phyloP scores from a whole-genome alignment of 2,113 vertebrate species.

The Plestiodon gilberti region DNA sequence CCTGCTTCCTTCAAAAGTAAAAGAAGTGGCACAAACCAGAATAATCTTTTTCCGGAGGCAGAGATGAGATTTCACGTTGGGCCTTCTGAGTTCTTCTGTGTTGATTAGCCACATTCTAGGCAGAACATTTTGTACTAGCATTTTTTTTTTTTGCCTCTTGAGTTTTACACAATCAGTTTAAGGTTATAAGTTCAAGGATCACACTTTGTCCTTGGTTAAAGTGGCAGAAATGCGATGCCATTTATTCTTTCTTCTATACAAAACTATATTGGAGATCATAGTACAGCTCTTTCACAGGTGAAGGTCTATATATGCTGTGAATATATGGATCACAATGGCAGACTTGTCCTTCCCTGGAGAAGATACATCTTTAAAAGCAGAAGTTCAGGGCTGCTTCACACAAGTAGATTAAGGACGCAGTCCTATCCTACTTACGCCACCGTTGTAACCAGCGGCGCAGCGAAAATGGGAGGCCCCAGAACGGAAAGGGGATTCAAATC shows the following conservation, averaged over 20 bases:
- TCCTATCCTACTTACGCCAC: too few species aligned
- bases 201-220: conserved; percentile 33
- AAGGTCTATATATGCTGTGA: background rate
- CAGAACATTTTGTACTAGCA: conserved; percentile 37
- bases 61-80: conserved; percentile 21
- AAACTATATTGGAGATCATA: conserved; percentile 28
- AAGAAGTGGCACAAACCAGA: conserved; percentile 41
- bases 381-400: background rate
- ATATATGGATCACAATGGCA: background rate
- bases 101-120: conserved; percentile 47
- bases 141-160: background rate
- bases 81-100: conserved; percentile 44
- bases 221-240: conserved; percentile 1
- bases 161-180: conserved; percentile 27
- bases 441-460: too few species aligned
- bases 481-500: too few species aligned
- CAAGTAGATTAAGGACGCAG: too few species aligned
- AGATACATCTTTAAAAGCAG: background rate
- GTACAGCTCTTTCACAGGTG: background rate
- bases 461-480: too few species aligned
- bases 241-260: conserved; percentile 4
- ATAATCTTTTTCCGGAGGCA: conserved; percentile 41
- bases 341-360: background rate
- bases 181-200: conserved; percentile 27
- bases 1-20: conserved; percentile 52